Evolutionary conservation across 2,888 invertebrate genomes (phyloP).

Genomic region (Caenorhabditis sp.): DNA sequence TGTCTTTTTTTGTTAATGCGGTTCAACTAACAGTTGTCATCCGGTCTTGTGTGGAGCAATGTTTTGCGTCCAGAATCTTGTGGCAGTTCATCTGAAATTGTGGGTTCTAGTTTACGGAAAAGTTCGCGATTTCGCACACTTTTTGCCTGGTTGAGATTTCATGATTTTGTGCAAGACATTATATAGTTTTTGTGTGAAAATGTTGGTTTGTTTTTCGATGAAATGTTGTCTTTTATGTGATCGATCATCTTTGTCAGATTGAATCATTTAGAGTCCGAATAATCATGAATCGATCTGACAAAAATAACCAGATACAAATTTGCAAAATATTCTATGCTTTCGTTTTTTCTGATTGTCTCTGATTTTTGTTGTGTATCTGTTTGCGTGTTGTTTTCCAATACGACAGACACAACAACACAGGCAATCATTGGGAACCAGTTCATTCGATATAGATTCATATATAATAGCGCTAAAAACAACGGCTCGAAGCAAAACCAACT

Average conservation of each 20-base stretch:
- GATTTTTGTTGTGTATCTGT: constrained; percentile 52
- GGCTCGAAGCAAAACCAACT: constrained; percentile 53
- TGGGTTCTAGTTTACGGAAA: background rate
- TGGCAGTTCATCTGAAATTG: constrained; percentile 42
- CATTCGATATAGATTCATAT: constrained; percentile 33
- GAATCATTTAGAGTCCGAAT: background rate
- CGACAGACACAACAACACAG: constrained; percentile 54
- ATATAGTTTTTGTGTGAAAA: constrained; percentile 40
- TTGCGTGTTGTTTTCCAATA: constrained; percentile 57
- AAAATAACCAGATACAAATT: background rate
- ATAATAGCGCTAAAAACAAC: constrained; percentile 26
- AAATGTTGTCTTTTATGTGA: constrained; percentile 28
- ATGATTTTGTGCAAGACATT: constrained; percentile 24
- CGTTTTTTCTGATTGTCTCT: constrained; percentile 44
- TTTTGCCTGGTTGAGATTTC: background rate
- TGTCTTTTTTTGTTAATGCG: background rate
- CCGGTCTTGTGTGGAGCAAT: constrained; percentile 42
- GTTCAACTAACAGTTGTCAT: constrained; percentile 42
- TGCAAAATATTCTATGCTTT: background rate
- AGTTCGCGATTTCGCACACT: background rate
- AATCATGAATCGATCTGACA: background rate
- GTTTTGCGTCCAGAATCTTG: constrained; percentile 38
- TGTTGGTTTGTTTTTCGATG: constrained; percentile 43
- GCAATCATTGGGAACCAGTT: constrained; percentile 51
- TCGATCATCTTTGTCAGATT: background rate